phyloP scores from a whole-genome alignment of 2,113 vertebrate genomes.

The Aldabrachelys gigantea region DNA sequence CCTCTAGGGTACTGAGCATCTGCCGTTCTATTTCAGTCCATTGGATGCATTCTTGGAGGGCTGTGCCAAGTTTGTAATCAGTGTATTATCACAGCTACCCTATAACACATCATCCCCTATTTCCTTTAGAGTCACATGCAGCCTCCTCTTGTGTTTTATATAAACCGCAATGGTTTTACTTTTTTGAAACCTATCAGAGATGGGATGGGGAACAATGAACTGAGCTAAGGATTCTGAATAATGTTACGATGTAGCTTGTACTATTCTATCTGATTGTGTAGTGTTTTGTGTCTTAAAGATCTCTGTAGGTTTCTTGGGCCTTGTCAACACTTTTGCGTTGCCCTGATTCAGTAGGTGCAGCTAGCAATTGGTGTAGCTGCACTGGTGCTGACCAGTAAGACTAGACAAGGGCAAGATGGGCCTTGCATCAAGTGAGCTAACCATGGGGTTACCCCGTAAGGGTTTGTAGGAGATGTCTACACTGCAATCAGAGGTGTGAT shows the following conservation, averaged over 20 bases:
- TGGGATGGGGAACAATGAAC: background rate
- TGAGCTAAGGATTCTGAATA: rapidly evolving
- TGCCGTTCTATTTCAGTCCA: rapidly evolving
- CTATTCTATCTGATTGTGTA: background rate
- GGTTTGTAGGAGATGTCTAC: background rate
- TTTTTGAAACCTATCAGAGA: rapidly evolving
- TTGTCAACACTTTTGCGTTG: background rate
- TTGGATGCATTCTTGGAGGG: rapidly evolving
- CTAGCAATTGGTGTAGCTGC: background rate
- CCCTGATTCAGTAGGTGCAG: background rate
- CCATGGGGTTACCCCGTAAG: background rate
- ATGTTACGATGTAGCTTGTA: background rate
- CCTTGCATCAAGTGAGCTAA: background rate
- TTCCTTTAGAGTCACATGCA: rapidly evolving
- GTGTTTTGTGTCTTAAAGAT: background rate
- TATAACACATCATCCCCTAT: rapidly evolving
- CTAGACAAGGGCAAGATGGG: background rate
- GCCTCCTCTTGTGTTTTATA: background rate
- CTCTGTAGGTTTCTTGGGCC: background rate
- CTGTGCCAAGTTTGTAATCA: background rate
- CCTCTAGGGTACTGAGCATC: background rate
- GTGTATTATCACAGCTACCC: background rate
- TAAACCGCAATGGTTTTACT: background rate
- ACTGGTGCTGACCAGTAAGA: background rate
- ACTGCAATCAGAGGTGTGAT: background rate